Base-by-base conservation (phyloP, 2,113 vertebrate genomes). In the Natator depressus region DNA sequence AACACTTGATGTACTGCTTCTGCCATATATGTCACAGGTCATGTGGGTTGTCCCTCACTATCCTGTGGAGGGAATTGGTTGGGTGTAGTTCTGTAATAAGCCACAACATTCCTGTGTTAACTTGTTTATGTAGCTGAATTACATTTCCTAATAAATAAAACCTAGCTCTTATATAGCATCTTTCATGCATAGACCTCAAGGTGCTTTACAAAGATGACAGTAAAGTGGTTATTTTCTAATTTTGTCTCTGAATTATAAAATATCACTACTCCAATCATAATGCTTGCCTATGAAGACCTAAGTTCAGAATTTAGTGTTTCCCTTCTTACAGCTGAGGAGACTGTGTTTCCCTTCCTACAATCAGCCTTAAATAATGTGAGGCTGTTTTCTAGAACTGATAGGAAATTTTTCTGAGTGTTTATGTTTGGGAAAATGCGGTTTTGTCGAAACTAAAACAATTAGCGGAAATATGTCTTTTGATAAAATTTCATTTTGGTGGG, bases 171-270 rank as follows among this genome's bases (percentile, higher is more conserved):
- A 27, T 29, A 59, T 27, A 59, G 25, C 55, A 59, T 27, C 55
- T 27, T 59, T 59, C 55, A 59, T 59, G 55, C 55, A 59, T 27
- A 29, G 55, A 59, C 27, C 55, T 59, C 55, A 27, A 27, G 27
- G 55, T 59, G 55, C 55, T 59, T 25, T 59, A 59, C 55, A 59
- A 11, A 5, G 55, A 57, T 10, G 8, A 57, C 84, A 83, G 80
- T n/a, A 65, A 4, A 57, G 50, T 81, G 81, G 80, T 82, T 81
- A 9, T 31, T 84, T 91, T 91, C 79, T 38, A 86, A 82, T 49
- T 89, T 78, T 93, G 88, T 38, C 91, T 93, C 83, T 27, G 11
- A 75, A 69, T 80, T 93, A 84, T 62, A 83, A 57, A 90, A 14
- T 76, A 49, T 49, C 84, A 10, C 42, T 93, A 46, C 87, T 95